Evolutionary conservation across 2,113 vertebrate species (phyloP).

Genomic region (Patagioenas fasciata): DNA sequence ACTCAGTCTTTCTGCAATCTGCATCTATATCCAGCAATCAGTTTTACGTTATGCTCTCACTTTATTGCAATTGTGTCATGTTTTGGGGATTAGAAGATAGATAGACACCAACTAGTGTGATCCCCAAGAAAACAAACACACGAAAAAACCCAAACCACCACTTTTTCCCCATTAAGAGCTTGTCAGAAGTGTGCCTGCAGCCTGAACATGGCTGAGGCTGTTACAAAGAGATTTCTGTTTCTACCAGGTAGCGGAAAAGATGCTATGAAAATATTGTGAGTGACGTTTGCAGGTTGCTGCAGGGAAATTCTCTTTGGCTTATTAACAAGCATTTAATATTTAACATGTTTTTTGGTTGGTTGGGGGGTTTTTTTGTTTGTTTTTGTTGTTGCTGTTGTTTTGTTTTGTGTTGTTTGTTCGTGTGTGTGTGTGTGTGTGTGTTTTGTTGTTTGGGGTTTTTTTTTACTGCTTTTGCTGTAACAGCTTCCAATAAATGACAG

Average conservation of each 20-base stretch:
- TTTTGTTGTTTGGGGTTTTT: not conserved
- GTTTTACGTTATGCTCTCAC: not conserved
- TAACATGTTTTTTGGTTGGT: not conserved
- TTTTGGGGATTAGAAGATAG: not conserved
- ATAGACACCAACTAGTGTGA: not conserved
- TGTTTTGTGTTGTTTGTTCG: too few relatives aligned
- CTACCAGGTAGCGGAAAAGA: not conserved
- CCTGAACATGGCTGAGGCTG: not conserved
- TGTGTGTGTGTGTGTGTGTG: too few relatives aligned
- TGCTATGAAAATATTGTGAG: not conserved
- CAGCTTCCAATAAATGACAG: not conserved
- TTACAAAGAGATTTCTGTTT: not conserved
- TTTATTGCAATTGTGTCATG: not conserved
- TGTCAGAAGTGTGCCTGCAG: not conserved
- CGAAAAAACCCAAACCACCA: too few relatives aligned
- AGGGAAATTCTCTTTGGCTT: not conserved
- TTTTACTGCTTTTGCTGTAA: not conserved
- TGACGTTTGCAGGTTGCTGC: not conserved
- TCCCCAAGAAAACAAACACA: not conserved
- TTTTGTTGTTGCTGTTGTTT: too few relatives aligned
- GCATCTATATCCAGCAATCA: not conserved
- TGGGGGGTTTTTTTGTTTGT: too few relatives aligned
- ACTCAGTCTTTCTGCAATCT: not conserved
- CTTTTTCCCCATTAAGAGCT: not conserved
- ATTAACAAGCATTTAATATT: slow-evolving; percentile 1